Base-by-base conservation (phyloP, 2,797 vertebrate genomes). In the Cercopithecus mitis region DNA sequence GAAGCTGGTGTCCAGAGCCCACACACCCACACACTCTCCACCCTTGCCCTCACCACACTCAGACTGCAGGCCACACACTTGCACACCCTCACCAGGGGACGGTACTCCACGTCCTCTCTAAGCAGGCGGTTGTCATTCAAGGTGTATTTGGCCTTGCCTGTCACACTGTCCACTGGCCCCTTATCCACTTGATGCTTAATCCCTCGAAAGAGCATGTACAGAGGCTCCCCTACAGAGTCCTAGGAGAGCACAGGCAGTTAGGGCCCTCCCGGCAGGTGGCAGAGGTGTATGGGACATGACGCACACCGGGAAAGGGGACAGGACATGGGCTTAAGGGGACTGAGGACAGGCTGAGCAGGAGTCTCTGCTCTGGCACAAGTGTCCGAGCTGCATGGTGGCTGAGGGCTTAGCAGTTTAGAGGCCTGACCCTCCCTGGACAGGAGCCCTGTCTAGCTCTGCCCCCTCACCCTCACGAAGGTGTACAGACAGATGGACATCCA, bases 401-500 rank as follows among this genome's bases (percentile, higher is more conserved):
- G 1, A 75, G 43, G 36, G 43, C 36, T 13, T 4, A 0, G 20
- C 0, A 20, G 14, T 22, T 14, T 19, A 13, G 41, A 57, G 55
- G 82, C 52, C 88, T 0, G 5, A 25, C 85, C 88, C 30, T 9
- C 41, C 57, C 79, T 25, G 1, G 43, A 13, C 15, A 20, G 43
- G 3, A 43, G 8, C 22, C 72, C 39, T 6, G 0, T 8, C 2
- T 20, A 4, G 67, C 82, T 22, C 91, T 27, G 24, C 90, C 84
- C 91, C 95, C 98, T 97, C 93, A 99, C 99, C 99, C 99, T 99
- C 95, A 99, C 99, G 50, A 99, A 99, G 0, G 99, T 98, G 0
- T 99, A 99, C 25, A 99, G 99, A 96, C 99, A 99, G 99, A 99
- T 99, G 96, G 99, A 99, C 99, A 99, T 99, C 99, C 99, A 99